Percentiles rank a stretch among this genome's conserved stretches.
Evolutionary conservation across 2,113 vertebrate genomes (phyloP).

Genomic region (Asarcornis scutulata): DNA sequence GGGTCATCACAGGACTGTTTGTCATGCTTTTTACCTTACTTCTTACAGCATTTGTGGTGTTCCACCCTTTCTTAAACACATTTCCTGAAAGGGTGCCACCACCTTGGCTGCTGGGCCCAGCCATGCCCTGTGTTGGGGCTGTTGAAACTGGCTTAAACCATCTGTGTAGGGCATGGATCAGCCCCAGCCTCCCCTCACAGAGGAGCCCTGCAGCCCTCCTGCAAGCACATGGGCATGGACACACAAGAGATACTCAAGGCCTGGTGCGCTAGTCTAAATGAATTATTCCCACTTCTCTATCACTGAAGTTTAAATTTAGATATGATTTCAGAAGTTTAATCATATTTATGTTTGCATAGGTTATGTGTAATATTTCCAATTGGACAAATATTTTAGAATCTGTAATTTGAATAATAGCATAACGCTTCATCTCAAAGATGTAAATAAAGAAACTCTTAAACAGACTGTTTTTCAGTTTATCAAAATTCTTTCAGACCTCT

Average conservation of each 20-base stretch:
- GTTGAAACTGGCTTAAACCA: rapidly evolving
- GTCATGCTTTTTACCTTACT: background rate
- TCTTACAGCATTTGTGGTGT: background rate
- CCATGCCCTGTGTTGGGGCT: rapidly evolving
- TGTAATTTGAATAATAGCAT: background rate
- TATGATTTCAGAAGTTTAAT: background rate
- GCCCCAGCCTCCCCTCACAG: rapidly evolving
- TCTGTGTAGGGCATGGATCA: rapidly evolving
- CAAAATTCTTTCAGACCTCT: background rate
- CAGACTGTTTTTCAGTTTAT: background rate
- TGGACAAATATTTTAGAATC: background rate
- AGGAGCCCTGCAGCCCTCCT: rapidly evolving
- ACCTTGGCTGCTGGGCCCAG: background rate
- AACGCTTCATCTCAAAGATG: background rate
- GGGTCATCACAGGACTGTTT: background rate
- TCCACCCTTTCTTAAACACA: background rate
- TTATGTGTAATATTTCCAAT: background rate
- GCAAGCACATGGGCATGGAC: rapidly evolving
- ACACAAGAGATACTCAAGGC: background rate
- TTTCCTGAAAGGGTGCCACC: background rate
- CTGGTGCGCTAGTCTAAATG: background rate
- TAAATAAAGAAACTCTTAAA: background rate
- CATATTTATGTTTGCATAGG: background rate
- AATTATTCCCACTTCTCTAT: background rate
- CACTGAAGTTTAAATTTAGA: background rate